Evolutionary conservation across 2,888 invertebrate species (phyloP).

Genomic region (Alloscopus bannaensis): DNA sequence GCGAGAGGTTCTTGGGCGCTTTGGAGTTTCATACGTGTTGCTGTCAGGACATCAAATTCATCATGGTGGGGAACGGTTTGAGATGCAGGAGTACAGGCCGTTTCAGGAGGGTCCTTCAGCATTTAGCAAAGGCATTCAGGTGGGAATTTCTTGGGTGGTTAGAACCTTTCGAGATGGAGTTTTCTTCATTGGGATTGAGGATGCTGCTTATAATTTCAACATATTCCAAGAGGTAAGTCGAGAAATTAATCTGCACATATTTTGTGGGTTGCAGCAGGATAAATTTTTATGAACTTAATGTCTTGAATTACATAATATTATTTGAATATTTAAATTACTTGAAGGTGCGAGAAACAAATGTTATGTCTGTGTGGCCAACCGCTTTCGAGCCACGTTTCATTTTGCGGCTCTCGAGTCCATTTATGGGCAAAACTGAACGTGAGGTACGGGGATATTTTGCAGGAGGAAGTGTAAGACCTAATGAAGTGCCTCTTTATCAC

Average conservation of each 20-base stretch:
- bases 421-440: not conserved
- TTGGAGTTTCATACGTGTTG: slow-evolving; percentile 41
- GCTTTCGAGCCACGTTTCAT: slow-evolving; percentile 16
- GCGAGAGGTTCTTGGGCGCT: slow-evolving; percentile 8
- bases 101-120: not conserved
- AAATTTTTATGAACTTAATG: not conserved
- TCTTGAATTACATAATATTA: not conserved
- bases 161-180: slow-evolving; percentile 25
- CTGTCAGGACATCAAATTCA: slow-evolving; percentile 40
- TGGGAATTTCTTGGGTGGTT: slow-evolving; percentile 29
- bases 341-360: slow-evolving; percentile 27
- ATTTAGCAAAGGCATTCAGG: slow-evolving; percentile 2
- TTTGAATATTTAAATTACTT: too few species aligned
- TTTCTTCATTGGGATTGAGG: slow-evolving; percentile 16
- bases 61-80: not conserved
- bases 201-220: slow-evolving; percentile 25
- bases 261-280: not conserved
- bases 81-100: not conserved
- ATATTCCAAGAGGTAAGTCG: slow-evolving; percentile 33
- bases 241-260: not conserved
- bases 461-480: not conserved
- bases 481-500: slow-evolving; percentile 14
- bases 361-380: slow-evolving; percentile 41
- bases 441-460: slow-evolving; percentile 24
- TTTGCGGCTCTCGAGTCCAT: slow-evolving; percentile 7